These are phyloP conservation scores for Ammodytes dubius DNA, from an alignment of 2,113 vertebrate species.

Conservation along the genomic window DNA sequence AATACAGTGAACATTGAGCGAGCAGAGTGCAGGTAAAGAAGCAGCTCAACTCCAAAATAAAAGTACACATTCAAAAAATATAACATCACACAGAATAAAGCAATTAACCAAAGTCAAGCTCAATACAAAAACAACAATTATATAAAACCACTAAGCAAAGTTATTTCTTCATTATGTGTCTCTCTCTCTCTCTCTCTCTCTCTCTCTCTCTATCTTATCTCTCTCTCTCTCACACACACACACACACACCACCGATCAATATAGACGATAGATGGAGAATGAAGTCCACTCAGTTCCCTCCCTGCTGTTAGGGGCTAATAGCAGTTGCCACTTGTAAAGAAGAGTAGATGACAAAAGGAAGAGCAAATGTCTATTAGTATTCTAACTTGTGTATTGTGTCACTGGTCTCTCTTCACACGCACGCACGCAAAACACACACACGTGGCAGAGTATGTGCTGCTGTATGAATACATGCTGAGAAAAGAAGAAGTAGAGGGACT, in stretches of 20 bases:
- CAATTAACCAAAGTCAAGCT: conserved; percentile 34
- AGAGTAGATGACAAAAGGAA: neutral
- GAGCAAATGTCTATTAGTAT: conserved; percentile 1
- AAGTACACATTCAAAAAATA: conserved; percentile 1
- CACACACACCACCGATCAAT: conserved; percentile 1
- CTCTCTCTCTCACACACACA: neutral
- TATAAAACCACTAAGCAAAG: conserved; percentile 17
- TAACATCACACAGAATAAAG: conserved; percentile 5
- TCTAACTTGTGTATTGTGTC: neutral
- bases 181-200: neutral
- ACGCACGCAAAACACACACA: conserved; percentile 5
- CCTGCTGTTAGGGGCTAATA: neutral
- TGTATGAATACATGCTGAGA: conserved; percentile 52
- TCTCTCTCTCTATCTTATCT: neutral
- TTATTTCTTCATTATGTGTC: conserved; percentile 27
- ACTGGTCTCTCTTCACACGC: neutral
- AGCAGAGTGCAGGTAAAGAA: neutral
- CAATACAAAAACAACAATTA: conserved; percentile 24
- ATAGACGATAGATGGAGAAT: neutral
- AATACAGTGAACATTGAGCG: neutral
- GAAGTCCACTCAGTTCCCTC: conserved; percentile 4
- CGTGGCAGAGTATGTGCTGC: neutral
- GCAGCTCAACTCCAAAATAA: neutral
- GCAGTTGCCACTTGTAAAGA: too few species aligned
- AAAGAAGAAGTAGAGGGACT: conserved; percentile 41